Evolutionary conservation across 2,888 invertebrate species (phyloP).

Genomic region (Euplagia quadripunctaria): DNA sequence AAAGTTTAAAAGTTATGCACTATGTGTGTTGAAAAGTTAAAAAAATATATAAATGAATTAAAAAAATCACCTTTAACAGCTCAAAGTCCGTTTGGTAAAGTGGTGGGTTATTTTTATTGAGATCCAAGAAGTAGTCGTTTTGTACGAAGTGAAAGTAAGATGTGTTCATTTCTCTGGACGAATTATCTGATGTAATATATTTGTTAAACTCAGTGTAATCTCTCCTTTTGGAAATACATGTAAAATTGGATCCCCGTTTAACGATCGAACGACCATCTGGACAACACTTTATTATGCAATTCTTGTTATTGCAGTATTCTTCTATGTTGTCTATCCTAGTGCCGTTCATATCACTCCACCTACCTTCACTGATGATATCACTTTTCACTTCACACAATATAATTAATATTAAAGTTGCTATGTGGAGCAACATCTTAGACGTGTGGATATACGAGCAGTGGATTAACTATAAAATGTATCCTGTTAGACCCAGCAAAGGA

Average conservation of each 20-base stretch:
- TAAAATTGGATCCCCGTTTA: too few species aligned
- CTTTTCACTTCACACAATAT: constrained; percentile 12
- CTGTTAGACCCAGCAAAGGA: background rate
- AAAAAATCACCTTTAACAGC: background rate
- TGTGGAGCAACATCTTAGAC: constrained; percentile 10
- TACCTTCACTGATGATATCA: background rate
- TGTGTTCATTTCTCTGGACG: background rate
- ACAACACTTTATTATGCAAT: constrained; percentile 21
- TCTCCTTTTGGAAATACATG: background rate
- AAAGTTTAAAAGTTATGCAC: too few species aligned
- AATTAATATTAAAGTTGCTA: constrained; percentile 1
- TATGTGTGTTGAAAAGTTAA: too few species aligned
- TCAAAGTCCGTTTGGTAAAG: background rate
- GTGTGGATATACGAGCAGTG: background rate
- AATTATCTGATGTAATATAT: background rate
- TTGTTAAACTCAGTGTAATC: background rate
- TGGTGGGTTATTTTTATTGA: rapidly evolving
- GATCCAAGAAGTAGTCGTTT: background rate
- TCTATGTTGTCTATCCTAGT: constrained; percentile 5
- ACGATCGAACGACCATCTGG: background rate
- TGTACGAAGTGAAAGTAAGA: constrained; percentile 8
- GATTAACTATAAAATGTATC: background rate
- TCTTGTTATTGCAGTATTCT: constrained; percentile 17
- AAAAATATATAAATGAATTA: background rate
- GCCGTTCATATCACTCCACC: constrained; percentile 3